These are phyloP conservation scores for Stenurella melanura DNA, from an alignment of 2,888 invertebrate species.

Conservation along the genomic window DNA sequence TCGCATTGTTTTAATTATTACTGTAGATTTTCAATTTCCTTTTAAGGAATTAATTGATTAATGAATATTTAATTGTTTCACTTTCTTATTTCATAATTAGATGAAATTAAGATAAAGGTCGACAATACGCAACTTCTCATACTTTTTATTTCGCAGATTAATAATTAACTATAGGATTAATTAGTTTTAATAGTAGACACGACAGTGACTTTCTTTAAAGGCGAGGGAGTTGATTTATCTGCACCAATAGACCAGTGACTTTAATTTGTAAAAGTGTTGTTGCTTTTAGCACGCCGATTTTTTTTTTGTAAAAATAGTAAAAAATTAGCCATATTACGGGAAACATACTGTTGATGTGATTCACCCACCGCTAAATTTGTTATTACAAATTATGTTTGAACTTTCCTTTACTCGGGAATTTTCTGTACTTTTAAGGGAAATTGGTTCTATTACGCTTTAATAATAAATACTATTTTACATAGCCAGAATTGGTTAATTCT, in stretches of 20 bases:
- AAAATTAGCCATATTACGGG: too few species aligned
- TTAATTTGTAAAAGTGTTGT: too few species aligned
- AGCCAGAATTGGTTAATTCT: too few species aligned
- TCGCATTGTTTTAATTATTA: neutral
- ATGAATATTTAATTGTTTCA: neutral
- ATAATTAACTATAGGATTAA: neutral
- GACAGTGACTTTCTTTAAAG: neutral
- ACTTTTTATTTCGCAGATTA: neutral
- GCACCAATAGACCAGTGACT: neutral
- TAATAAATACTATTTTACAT: too few species aligned
- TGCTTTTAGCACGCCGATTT: too few species aligned
- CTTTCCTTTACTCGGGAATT: too few species aligned
- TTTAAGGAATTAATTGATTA: neutral
- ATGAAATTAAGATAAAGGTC: neutral
- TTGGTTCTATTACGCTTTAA: too few species aligned
- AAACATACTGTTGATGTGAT: too few species aligned
- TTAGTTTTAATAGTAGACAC: neutral
- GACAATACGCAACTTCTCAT: neutral
- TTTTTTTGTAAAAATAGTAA: too few species aligned
- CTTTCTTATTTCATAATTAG: neutral
- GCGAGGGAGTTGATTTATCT: neutral
- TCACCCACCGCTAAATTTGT: too few species aligned
- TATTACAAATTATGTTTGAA: too few species aligned
- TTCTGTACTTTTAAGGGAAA: too few species aligned
- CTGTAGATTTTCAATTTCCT: neutral